Percentiles rank a stretch among this genome's conserved stretches.
These are phyloP conservation scores for Coilia nasus DNA, from an alignment of 2,797 vertebrate genomes.

Conservation along the genomic window DNA sequence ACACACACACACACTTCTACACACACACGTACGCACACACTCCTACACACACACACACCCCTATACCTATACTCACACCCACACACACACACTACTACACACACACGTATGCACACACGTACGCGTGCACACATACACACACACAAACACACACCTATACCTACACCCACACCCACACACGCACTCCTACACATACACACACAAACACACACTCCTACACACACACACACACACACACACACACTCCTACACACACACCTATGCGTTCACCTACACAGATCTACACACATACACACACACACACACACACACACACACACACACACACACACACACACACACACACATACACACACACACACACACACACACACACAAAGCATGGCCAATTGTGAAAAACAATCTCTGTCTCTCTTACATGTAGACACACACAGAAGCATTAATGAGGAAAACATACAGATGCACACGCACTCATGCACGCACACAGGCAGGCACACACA, in stretches of 20 bases:
- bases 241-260: not conserved
- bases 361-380: not conserved
- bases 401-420: too few species aligned
- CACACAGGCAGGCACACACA: conserved; percentile 5
- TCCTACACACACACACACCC: not conserved
- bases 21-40: not conserved
- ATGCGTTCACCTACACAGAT: too few species aligned
- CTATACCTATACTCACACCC: conserved; percentile 19
- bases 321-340: not conserved
- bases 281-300: not conserved
- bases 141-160: not conserved
- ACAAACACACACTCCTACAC: not conserved
- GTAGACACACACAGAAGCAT: not conserved
- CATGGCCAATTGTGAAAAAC: too few species aligned
- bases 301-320: not conserved
- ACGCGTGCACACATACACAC: not conserved
- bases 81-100: conserved; percentile 9
- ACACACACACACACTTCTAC: conserved; percentile 48
- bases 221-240: not conserved
- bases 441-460: not conserved
- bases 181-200: not conserved
- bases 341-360: not conserved
- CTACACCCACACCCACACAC: too few species aligned
- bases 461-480: conserved; percentile 33
- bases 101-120: too few species aligned